Conservation (phyloP, 2,888 invertebrate genomes). For the Sesia apiformis region DNA sequence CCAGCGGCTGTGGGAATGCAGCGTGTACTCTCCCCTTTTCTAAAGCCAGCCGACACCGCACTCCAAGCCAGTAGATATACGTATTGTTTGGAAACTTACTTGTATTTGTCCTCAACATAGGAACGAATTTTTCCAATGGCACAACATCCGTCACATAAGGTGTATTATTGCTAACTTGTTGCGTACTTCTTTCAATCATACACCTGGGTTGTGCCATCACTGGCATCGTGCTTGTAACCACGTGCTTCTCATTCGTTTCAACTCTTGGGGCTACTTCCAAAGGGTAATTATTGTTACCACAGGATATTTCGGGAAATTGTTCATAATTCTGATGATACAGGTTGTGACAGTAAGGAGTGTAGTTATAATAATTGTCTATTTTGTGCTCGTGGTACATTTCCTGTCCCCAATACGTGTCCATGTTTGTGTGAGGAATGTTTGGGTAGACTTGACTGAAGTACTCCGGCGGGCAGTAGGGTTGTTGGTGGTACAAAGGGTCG, state of each 20-base stretch:
- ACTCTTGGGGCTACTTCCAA: conserved; percentile 23
- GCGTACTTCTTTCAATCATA: conserved; percentile 11
- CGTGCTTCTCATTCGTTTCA: conserved; percentile 22
- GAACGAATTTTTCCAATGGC: conserved; percentile 22
- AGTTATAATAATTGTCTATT: conserved; percentile 52
- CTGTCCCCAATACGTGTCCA: conserved; percentile 50
- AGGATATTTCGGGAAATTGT: conserved; percentile 26
- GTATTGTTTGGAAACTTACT: conserved; percentile 33
- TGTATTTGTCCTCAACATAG: conserved; percentile 34
- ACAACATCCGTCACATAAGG: conserved; percentile 8
- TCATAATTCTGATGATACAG: conserved; percentile 52
- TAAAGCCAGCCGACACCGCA: no score
- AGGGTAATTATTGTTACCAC: background rate
- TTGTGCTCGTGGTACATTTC: conserved; percentile 49
- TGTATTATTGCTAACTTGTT: background rate
- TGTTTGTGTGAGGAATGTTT: conserved; percentile 40
- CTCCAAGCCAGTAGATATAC: background rate
- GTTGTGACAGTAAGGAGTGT: conserved; percentile 53
- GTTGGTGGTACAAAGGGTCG: conserved; percentile 40
- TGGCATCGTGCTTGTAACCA: conserved; percentile 5
- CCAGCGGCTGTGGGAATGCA: no score
- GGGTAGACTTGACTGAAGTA: conserved; percentile 46
- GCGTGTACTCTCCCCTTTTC: no score
- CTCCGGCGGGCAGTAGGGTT: conserved; percentile 40
- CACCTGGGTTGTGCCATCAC: conserved; percentile 9